Evolutionary conservation across 2,113 vertebrate genomes (phyloP), one percentile per base, ranked within the genome.

Genomic region (Melanostigma gelatinosum): DNA sequence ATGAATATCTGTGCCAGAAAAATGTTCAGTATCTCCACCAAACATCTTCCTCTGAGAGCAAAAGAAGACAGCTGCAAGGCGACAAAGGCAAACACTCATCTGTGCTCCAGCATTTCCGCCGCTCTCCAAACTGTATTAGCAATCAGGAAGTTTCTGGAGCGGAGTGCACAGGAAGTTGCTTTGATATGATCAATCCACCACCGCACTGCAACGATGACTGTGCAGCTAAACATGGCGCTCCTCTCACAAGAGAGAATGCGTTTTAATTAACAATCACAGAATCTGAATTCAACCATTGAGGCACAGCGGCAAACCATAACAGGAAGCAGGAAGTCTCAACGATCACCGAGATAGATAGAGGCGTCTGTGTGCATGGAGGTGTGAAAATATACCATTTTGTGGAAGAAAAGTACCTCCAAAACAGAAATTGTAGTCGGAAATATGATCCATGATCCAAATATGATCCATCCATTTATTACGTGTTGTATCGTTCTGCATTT

Each of bases 131-230:
- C 76, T 60, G 65, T 77, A 69, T 75, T 42, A 70, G 87, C 80
- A 88, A 91, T 90, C 91, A 89, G 88, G 83, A 89, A 84, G 86
- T 81, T 34, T 68, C 16, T 64, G 67, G 40, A 73, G 79, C 75
- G 73, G 79, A 85, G 82, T 10, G 55, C 58, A 8, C 71, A 86
- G 83, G 88, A 91, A 92, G 87, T 79, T 9, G 7, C 72, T 82
- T 75, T 88, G 85, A 91, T 90, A 84, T 20, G 69, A 90, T 91
- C 83, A 90, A 90, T 88, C 87, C 83, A 13, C 40, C 73, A 29
- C 81, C 79, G 81, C 72, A 34, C 74, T 3, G 68, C 64, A 1
- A 1, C 61, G 85, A 89, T 90, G 88, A 93, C 89, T 89, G 86
- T 84, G 85, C 84, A 85, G 83, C 88, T 83, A 32, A 87, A 88